Base-by-base conservation (phyloP, 2,113 vertebrate species). In the Tetraodon nigroviridis region DNA sequence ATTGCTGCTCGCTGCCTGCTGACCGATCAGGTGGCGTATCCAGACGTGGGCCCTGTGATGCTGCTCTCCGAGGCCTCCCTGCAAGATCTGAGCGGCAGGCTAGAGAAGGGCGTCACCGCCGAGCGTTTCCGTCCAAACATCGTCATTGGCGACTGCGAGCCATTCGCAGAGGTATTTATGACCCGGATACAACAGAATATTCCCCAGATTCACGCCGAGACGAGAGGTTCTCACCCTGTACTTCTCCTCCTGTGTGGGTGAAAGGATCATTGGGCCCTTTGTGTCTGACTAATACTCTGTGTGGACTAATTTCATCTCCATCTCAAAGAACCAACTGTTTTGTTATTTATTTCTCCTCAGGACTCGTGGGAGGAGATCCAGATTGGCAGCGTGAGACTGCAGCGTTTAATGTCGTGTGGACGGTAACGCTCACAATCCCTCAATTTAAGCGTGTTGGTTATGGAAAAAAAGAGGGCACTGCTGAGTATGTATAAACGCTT, bases 311-410 rank as follows among this genome's bases (percentile, higher is more conserved):
- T 76, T 69, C 80, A 71, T 71, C 75, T 64, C 51, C 51, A 20
- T 57, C 68, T 72, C 52, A 55, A 59, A 51, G 46, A 67, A 58
- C 63, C 64, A 76, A 75, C 80, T 78, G 75, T 53, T 80, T 48
- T 69, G 54, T 58, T 67, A 69, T 27, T 27, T 74, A 2, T 16
- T 8, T 32, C 48, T 46, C 61, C 58, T 57, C 66, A 99, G 97
- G 97, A 99, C 46, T 89, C 89, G 7, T 99, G 97, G 96, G 89
- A 93, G 19, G 90, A 94, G 15, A 61, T 98, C 62, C 81, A 92
- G 61, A 94, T 98, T 81, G 97, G 95, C 6, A 67, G 68, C 1
- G 90, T 88, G 29, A 88, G 92, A 49, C 61, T 98, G 76, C 92
- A 89, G 60, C 92, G 90, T 51, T 82, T 92, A 0, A 86, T 93